Conservation (phyloP, 2,113 vertebrate genomes). For the Archocentrus centrarchus region DNA sequence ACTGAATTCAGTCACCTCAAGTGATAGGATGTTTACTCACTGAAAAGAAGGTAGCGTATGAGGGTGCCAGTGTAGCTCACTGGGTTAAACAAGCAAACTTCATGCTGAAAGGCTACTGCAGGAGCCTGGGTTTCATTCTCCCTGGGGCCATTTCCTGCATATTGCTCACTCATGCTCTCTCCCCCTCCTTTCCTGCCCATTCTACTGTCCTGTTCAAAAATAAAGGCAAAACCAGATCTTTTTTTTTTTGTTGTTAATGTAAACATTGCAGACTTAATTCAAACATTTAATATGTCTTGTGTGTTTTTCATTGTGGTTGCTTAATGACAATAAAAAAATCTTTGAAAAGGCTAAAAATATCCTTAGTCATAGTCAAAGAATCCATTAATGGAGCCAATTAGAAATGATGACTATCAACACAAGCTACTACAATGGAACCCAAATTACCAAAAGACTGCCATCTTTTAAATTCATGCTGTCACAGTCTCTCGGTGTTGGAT, state of each 20-base stretch:
- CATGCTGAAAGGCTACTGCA: not conserved
- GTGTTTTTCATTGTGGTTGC: no score
- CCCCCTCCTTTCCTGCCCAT: not conserved
- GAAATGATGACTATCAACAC: not conserved
- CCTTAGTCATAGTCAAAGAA: not conserved
- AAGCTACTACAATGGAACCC: no score
- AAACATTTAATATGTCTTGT: no score
- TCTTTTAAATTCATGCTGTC: no score
- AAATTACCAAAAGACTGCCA: no score
- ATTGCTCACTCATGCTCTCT: not conserved
- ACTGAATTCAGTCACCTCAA: not conserved
- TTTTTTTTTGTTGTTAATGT: no score
- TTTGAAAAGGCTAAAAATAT: not conserved
- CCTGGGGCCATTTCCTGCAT: not conserved
- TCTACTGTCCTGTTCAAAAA: no score
- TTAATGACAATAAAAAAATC: not conserved
- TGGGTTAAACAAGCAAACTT: not conserved
- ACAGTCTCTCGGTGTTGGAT: no score
- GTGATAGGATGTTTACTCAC: not conserved
- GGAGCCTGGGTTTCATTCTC: not conserved
- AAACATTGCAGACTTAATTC: no score
- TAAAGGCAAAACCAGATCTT: not conserved
- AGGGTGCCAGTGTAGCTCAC: not conserved
- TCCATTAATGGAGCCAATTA: not conserved
- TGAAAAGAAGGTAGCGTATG: not conserved